These are phyloP conservation scores for Drosophila merina DNA, from an alignment of 2,888 invertebrate genomes.

Conservation along the genomic window DNA sequence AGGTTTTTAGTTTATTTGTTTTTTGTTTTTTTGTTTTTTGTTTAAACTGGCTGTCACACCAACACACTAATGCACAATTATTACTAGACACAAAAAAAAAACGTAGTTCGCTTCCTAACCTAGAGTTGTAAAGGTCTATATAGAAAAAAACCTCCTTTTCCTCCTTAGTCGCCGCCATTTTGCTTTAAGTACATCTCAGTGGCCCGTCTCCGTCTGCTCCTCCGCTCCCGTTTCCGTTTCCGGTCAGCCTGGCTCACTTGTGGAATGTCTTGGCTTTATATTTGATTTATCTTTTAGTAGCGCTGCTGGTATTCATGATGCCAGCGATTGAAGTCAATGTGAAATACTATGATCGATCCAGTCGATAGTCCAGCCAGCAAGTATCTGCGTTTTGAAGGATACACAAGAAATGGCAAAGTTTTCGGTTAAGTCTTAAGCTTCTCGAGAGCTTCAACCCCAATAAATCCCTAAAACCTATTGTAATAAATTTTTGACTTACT, in stretches of 20 bases:
- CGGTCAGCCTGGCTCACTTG: slow-evolving; percentile 21
- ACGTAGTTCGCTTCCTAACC: slow-evolving; percentile 62
- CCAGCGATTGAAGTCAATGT: slow-evolving; percentile 99
- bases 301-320: slow-evolving; percentile 98
- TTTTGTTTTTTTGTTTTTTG: slow-evolving; percentile 11
- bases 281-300: slow-evolving; percentile 86
- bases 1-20: slow-evolving; percentile 1
- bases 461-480: background rate
- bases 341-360: slow-evolving; percentile 99
- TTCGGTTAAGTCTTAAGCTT: background rate
- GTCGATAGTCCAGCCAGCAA: slow-evolving; percentile 98
- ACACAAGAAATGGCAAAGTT: slow-evolving; percentile 81
- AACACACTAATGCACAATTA: slow-evolving; percentile 62
- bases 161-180: slow-evolving; percentile 1
- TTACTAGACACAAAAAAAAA: slow-evolving; percentile 75
- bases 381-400: slow-evolving; percentile 86
- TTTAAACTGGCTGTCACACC: slow-evolving; percentile 58
- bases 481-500: slow-evolving; percentile 87
- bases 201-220: background rate
- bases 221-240: slow-evolving; percentile 7
- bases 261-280: slow-evolving; percentile 1
- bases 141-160: slow-evolving; percentile 41
- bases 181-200: slow-evolving; percentile 26
- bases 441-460: background rate
- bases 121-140: slow-evolving; percentile 72